Evolutionary conservation across 2,888 invertebrate species (phyloP), one percentile per base, ranked within the genome.

Genomic region (Labia minor): DNA sequence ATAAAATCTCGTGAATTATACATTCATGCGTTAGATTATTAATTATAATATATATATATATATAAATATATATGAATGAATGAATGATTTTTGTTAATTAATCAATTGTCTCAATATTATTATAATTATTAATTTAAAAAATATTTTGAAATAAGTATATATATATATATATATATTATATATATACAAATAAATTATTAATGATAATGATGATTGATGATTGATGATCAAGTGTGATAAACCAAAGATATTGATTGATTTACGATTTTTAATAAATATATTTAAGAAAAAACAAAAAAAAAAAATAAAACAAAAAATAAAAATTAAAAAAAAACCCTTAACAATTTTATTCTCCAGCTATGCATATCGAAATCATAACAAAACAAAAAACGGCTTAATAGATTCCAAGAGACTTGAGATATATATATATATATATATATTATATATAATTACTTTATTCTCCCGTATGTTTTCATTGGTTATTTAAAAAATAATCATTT

Each of bases 161-260:
- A 26, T 26, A n/a, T n/a, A n/a, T n/a, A n/a, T n/a, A n/a, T n/a
- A n/a, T n/a, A n/a, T n/a, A n/a, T n/a, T n/a, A n/a, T n/a, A n/a
- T n/a, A n/a, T n/a, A n/a, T n/a, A n/a, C n/a, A n/a, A n/a, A n/a
- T n/a, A n/a, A n/a, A n/a, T n/a, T n/a, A n/a, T n/a, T n/a, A n/a
- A n/a, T n/a, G n/a, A n/a, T n/a, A n/a, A n/a, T n/a, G n/a, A n/a
- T n/a, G n/a, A n/a, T n/a, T n/a, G n/a, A n/a, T n/a, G n/a, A n/a
- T n/a, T n/a, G n/a, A n/a, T 26, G 49, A 49, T 49, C 2, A 49
- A 8, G 49, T 49, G 49, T 49, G 49, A 49, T 49, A 49, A 49
- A 49, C 49, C 49, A 49, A 49, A 49, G 49, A 49, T 49, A 49
- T 49, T 49, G 49, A 49, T 49, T 49, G 49, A 49, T 49, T 26